Conservation (phyloP, 2,113 vertebrate genomes). For the Serinus canaria region DNA sequence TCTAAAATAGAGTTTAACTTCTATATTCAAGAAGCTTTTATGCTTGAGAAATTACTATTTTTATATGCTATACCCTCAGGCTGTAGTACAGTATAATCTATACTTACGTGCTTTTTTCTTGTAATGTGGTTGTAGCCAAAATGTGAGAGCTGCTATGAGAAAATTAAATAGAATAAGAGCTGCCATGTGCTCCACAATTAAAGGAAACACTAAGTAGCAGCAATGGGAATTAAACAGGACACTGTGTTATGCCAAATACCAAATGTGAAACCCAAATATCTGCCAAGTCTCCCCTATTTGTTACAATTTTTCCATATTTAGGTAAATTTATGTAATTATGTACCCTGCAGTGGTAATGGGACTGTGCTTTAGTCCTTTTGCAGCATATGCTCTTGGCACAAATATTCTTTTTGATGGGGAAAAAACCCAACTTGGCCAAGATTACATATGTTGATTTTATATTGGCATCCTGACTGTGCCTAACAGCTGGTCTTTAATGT, state of each 20-base stretch:
- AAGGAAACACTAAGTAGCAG: conserved; percentile 86
- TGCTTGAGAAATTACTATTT: conserved; percentile 70
- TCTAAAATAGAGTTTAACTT: background rate
- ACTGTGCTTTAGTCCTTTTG: conserved; percentile 51
- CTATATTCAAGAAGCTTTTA: conserved; percentile 47
- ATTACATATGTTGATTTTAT: conserved; percentile 59
- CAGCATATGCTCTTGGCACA: conserved; percentile 67
- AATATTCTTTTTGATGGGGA: conserved; percentile 37
- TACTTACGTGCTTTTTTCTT: conserved; percentile 59
- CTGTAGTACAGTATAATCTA: conserved; percentile 66
- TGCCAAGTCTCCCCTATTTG: conserved; percentile 80
- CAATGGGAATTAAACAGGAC: conserved; percentile 85
- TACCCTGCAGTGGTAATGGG: conserved; percentile 72
- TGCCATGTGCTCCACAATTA: conserved; percentile 82
- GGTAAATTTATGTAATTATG: conserved; percentile 78
- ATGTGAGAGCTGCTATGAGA: conserved; percentile 58
- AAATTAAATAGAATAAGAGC: conserved; percentile 77
- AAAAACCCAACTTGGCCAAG: conserved; percentile 26
- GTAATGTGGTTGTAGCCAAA: conserved; percentile 61
- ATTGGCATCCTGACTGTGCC: conserved; percentile 62
- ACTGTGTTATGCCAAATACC: conserved; percentile 72
- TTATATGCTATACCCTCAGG: conserved; percentile 57
- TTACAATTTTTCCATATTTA: conserved; percentile 84
- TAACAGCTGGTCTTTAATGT: conserved; percentile 49
- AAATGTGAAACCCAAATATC: conserved; percentile 84